Evolutionary conservation across 23 tunicate species (phyloP).

Genomic region (Trididemnum nubilum): DNA sequence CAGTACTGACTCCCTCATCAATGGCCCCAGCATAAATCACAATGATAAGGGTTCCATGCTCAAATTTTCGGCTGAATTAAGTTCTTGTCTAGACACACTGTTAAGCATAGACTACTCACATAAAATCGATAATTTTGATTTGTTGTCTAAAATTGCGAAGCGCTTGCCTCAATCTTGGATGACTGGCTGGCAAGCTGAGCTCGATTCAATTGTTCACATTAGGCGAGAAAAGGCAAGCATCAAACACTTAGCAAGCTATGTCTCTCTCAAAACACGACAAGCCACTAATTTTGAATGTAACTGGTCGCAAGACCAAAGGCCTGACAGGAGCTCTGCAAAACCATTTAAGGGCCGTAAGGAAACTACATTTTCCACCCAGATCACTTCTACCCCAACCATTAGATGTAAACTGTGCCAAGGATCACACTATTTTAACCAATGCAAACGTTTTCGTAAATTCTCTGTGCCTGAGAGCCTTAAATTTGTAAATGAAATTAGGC

Average conservation of each 20-base stretch:
- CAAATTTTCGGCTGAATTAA: background rate
- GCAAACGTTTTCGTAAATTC: constrained; percentile 2
- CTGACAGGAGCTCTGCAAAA: background rate
- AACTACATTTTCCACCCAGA: background rate
- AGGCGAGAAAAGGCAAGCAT: background rate
- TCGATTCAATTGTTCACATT: background rate
- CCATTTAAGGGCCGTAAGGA: background rate
- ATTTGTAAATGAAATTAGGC: background rate
- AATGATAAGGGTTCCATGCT: background rate
- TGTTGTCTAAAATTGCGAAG: background rate
- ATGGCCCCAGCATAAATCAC: background rate
- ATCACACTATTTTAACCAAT: background rate
- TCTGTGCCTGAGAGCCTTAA: background rate
- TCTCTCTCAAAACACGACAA: constrained; percentile 3
- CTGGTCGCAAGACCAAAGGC: background rate
- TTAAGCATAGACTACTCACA: constrained; percentile 1
- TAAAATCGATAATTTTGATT: constrained; percentile 18
- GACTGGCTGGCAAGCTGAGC: constrained; percentile 1
- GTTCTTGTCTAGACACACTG: background rate
- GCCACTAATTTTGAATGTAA: background rate
- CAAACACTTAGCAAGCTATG: background rate
- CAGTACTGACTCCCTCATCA: background rate
- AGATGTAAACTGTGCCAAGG: background rate
- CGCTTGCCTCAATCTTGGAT: background rate
- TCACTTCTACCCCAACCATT: background rate